Conservation (phyloP, 2,113 vertebrate genomes). For the Meleagris gallopavo region DNA sequence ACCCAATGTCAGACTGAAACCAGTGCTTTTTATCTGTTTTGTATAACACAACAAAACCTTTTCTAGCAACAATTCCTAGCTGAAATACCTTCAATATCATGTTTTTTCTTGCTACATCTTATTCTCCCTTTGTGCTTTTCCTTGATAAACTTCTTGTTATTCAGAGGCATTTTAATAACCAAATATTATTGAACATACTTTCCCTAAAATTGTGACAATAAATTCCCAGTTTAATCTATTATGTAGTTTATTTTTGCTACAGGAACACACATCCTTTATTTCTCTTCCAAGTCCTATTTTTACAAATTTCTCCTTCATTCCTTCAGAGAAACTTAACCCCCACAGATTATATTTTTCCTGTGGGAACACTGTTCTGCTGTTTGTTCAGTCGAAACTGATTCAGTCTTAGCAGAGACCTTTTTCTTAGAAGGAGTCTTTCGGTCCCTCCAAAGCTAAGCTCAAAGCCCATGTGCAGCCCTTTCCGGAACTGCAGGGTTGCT, state of each 20-base stretch:
- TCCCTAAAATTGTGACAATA: neutral
- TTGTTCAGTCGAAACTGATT: neutral
- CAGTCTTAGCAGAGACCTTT: neutral
- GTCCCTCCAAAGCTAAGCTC: neutral
- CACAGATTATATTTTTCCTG: constrained; percentile 6
- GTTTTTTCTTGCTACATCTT: neutral
- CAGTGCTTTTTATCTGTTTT: neutral
- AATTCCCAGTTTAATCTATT: constrained; percentile 7
- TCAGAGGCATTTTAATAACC: neutral
- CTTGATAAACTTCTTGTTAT: neutral
- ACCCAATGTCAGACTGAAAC: neutral
- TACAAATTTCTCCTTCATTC: constrained; percentile 4
- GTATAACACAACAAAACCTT: neutral
- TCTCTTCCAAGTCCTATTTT: neutral
- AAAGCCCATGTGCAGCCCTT: neutral
- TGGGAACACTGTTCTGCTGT: neutral
- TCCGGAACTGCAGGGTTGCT: neutral
- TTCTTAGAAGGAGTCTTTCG: neutral
- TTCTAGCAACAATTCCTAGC: neutral
- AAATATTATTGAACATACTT: neutral
- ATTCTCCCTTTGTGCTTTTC: neutral
- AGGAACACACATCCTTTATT: neutral
- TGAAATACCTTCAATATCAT: neutral
- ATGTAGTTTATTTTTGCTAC: neutral
- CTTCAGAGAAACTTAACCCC: neutral